Conservation (phyloP, 2,113 vertebrate genomes). For the Brachyistius frenatus region DNA sequence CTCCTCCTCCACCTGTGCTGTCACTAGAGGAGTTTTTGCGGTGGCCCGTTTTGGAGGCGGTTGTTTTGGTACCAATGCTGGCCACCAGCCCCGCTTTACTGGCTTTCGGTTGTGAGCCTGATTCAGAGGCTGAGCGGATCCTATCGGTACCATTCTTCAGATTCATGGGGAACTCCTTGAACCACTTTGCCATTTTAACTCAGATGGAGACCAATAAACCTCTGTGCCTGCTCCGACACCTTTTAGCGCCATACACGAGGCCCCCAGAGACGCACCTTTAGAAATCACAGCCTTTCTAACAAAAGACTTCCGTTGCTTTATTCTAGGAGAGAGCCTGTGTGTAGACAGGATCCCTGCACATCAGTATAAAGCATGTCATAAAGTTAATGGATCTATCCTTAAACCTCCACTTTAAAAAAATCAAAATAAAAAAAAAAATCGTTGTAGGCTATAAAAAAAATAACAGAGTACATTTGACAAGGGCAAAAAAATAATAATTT, state of each 20-base stretch:
- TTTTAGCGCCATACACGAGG: constrained; percentile 65
- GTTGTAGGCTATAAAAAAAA: not conserved
- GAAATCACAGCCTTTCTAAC: constrained; percentile 66
- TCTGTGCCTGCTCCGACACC: constrained; percentile 47
- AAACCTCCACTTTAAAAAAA: not conserved
- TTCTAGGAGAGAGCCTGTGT: constrained; percentile 52
- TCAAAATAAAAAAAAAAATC: not conserved
- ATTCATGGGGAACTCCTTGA: constrained; percentile 91
- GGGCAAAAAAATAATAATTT: not conserved
- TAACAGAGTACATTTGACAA: constrained; percentile 12
- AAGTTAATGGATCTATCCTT: constrained; percentile 3
- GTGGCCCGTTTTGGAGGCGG: constrained; percentile 63
- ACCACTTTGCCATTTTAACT: constrained; percentile 91
- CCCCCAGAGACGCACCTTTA: constrained; percentile 73
- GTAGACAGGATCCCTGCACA: constrained; percentile 33
- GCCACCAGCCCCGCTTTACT: constrained; percentile 74
- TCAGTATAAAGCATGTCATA: constrained; percentile 53
- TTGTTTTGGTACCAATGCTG: constrained; percentile 71
- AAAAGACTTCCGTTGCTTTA: constrained; percentile 77
- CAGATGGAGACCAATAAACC: constrained; percentile 45
- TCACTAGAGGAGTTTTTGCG: constrained; percentile 80
- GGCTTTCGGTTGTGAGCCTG: constrained; percentile 71
- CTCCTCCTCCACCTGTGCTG: constrained; percentile 45
- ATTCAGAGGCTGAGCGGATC: constrained; percentile 78
- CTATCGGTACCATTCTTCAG: constrained; percentile 89